Evolutionary conservation across 2,797 vertebrate genomes (phyloP).

Genomic region (Knipowitschia caucasica): DNA sequence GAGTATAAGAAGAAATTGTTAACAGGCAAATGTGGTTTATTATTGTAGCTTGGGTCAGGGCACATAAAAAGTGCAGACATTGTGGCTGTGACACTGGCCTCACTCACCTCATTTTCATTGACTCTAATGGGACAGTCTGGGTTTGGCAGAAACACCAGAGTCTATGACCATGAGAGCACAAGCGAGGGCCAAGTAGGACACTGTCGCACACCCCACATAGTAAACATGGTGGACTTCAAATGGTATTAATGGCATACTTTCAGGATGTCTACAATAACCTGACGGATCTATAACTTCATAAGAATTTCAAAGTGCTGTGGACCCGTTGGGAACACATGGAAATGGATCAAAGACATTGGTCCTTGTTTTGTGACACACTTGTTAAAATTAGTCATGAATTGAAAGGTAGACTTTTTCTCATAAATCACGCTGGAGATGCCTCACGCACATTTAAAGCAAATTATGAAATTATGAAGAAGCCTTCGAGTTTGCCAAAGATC

Average conservation of each 20-base stretch:
- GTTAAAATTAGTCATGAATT: no score
- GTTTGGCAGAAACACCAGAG: slow-evolving; percentile 27
- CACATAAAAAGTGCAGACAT: slow-evolving; percentile 8
- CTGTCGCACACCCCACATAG: slow-evolving; percentile 32
- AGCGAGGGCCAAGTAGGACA: slow-evolving; percentile 44
- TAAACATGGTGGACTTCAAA: slow-evolving; percentile 18
- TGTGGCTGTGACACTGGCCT: slow-evolving; percentile 25
- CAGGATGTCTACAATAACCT: no score
- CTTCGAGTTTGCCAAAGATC: slow-evolving; percentile 41
- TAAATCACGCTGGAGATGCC: background rate
- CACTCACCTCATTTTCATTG: slow-evolving; percentile 39
- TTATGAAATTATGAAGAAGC: slow-evolving; percentile 39
- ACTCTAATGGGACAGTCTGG: slow-evolving; percentile 29
- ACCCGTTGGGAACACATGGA: slow-evolving; percentile 1
- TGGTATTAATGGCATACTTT: no score
- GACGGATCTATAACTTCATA: no score
- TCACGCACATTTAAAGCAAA: slow-evolving; percentile 21
- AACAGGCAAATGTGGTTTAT: slow-evolving; percentile 13
- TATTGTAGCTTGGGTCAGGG: background rate
- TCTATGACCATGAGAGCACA: slow-evolving; percentile 33
- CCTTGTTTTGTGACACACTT: background rate
- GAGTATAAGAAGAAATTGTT: slow-evolving; percentile 4
- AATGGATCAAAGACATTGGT: slow-evolving; percentile 12
- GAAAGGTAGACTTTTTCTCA: background rate
- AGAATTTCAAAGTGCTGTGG: no score